phyloP scores from a whole-genome alignment of 2,888 invertebrate genomes.

The Leptopilina myrica region DNA sequence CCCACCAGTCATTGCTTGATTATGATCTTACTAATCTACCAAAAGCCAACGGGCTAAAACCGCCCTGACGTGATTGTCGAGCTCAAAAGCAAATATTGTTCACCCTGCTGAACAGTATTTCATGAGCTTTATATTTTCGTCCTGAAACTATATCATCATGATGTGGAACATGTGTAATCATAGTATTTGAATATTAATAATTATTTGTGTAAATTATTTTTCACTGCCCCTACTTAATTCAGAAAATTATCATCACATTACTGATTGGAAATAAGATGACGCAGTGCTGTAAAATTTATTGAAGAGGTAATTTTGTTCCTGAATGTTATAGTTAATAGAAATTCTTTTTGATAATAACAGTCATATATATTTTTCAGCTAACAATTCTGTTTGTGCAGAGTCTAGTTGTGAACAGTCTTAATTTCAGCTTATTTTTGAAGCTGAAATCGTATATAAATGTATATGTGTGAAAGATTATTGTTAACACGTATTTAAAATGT shows the following conservation, averaged over 20 bases:
- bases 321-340: no score
- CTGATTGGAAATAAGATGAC: background rate
- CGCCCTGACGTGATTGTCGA: slow-evolving; percentile 71
- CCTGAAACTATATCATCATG: background rate
- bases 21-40: slow-evolving; percentile 73
- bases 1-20: slow-evolving; percentile 72
- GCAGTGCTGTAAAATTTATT: background rate
- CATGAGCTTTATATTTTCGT: slow-evolving; percentile 28
- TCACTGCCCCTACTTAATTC: background rate
- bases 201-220: no score
- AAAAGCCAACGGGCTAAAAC: slow-evolving; percentile 55
- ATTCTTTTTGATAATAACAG: no score
- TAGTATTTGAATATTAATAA: background rate
- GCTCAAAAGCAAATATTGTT: slow-evolving; percentile 69
- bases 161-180: background rate
- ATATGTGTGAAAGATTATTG: background rate
- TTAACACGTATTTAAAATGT: background rate
- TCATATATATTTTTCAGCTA: no score
- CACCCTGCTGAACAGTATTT: slow-evolving; percentile 31
- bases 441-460: no score
- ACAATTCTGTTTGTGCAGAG: no score
- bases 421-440: no score
- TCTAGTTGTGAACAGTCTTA: no score
- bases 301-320: no score
- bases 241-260: background rate